Evolutionary conservation across 1,140 invertebrate species (phyloP), one percentile per base, ranked within the genome.

Genomic region (Musca domestica): DNA sequence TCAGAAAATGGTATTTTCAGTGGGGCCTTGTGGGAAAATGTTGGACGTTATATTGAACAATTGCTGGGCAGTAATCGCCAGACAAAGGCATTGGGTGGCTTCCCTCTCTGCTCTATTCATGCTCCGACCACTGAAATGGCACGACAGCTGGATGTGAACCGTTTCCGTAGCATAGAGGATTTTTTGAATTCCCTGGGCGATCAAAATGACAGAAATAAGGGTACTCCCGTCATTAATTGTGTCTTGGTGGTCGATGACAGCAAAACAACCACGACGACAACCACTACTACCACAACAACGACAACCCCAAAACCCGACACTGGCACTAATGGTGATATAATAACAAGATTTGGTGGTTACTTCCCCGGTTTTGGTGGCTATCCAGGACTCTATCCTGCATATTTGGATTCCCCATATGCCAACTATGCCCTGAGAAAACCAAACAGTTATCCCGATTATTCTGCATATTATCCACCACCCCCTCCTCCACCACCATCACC

Each of bases 221-320:
- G 14, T 10, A 20, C 46, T 2, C 66, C 66, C 2, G 46, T 63
- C 0, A 63, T 69, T 1, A 69, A 69, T 58, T 69, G 67, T 22
- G 54, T 69, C 30, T 46, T 69, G 17, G 63, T 69, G 1, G 20
- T 69, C 9, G 48, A 30, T 23, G 58, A 68, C 3, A 27, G 27
- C 23, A 49, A 68, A 17, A 17, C 25, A 7, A 2, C 56, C 27
- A 58, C n/a, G 9, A 9, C 19, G 23, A 63, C 7, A 14, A 48
- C 5, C 23, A 41, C 30, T 3, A 66, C 30, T 15, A 34, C 19
- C 12, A 41, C 30, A 15, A 22, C 20, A 0, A 58, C 52, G 34
- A 47, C 66, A 27, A 67, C 30, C 30, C 54, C 54, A 15, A 58
- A 2, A 15, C 52, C 48, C 19, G 48, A 54, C 2, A 54, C 14